Evolutionary conservation across 2,113 vertebrate species (phyloP).

Genomic region (Heptranchias perlo): DNA sequence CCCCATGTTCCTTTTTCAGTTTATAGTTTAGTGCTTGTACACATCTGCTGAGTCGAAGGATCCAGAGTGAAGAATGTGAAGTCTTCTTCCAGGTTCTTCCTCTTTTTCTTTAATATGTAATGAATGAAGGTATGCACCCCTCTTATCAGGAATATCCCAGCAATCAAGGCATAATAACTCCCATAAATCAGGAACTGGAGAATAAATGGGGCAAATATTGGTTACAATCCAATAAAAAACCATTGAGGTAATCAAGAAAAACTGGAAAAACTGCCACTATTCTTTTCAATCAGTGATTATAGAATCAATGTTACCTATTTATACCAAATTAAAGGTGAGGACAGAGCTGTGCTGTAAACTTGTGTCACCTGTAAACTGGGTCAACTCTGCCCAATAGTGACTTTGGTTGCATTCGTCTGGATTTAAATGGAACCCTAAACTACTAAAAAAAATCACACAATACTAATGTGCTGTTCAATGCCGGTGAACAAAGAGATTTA

Average conservation of each 20-base stretch:
- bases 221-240: not conserved
- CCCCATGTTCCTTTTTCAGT: not conserved
- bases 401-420: not conserved
- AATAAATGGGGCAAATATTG: conserved; percentile 44
- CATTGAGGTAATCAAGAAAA: not conserved
- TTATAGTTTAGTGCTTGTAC: not conserved
- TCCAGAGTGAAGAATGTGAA: not conserved
- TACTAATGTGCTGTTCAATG: not conserved
- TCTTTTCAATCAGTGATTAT: not conserved
- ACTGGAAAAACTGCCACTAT: too few species aligned
- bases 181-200: conserved; percentile 77
- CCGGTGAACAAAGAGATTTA: not conserved
- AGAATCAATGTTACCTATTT: not conserved
- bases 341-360: not conserved
- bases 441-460: not conserved
- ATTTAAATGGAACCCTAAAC: not conserved
- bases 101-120: conserved; percentile 42
- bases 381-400: not conserved
- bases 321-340: not conserved
- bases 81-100: not conserved
- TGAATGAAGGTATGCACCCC: conserved; percentile 59
- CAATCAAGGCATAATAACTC: conserved; percentile 71
- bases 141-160: conserved; percentile 68
- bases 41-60: not conserved
- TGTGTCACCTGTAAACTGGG: not conserved